Evolutionary conservation across 2,797 vertebrate genomes (phyloP), one percentile per base, ranked within the genome.

Genomic region (Siniperca scherzeri): DNA sequence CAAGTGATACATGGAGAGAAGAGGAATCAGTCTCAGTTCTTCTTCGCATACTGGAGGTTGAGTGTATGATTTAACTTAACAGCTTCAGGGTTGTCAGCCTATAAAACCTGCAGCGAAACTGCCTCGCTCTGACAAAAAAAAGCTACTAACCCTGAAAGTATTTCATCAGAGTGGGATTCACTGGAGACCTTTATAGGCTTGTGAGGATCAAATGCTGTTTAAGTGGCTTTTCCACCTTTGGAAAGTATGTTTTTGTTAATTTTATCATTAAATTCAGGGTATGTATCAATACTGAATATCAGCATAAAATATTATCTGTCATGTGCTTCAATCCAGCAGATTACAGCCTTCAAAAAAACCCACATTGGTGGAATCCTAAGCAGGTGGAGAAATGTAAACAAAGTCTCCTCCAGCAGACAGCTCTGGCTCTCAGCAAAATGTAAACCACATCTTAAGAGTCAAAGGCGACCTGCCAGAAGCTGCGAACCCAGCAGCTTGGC

Each of bases 371-470:
- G 52, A 83, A 40, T 6, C 33, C 17, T 70, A 7, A 76, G 70
- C 74, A 78, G 70, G 66, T 69, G 48, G 17, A 57, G 68, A 50
- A 6, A 3, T 1, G 57, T 50, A 8, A 57, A 79, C 65, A 70
- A 57, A 50, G 46, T 59, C 42, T 74, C 55, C 46, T 59, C 42
- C 21, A 53, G 38, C 73, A 81, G 65, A 59, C 57, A 36, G 48
- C 21, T 66, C 36, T 80, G 85, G 82, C 74, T 55, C 33, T 7
- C 67, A 21, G 83, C 83, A 77, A 77, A 73, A 52, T 7, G 46
- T 17, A 81, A 82, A 87, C 74, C 70, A 77, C 77, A 73, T 87
- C 87, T 86, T 27, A 50, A 38, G 69, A 77, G 60, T 80, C 72
- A 36, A 44, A 73, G 60, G 48, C 25, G 36, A 85, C 61, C 80